phyloP scores from a whole-genome alignment of 2,888 invertebrate species.

The Oscheius myriophilus region DNA sequence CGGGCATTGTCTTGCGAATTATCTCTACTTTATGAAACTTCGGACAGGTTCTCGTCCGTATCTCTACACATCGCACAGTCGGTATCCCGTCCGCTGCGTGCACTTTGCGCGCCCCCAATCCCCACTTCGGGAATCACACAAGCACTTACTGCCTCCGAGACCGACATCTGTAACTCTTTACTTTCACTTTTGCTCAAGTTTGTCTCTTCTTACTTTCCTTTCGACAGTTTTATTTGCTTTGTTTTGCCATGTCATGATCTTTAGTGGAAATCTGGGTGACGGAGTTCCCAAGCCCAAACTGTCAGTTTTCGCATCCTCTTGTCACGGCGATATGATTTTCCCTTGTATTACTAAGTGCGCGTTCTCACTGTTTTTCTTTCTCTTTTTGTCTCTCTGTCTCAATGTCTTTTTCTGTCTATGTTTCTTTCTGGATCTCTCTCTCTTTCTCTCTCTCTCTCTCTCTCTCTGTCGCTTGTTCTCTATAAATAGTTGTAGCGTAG shows the following conservation, averaged over 20 bases:
- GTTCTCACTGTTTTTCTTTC: not conserved
- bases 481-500: too few relatives aligned
- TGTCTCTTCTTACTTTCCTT: not conserved
- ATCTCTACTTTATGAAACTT: conserved; percentile 39
- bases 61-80: conserved; percentile 18
- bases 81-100: conserved; percentile 12
- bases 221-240: not conserved
- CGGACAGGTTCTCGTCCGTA: conserved; percentile 27
- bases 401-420: too few relatives aligned
- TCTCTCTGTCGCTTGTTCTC: too few relatives aligned
- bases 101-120: conserved; percentile 31
- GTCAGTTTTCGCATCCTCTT: too few relatives aligned
- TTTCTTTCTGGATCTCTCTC: too few relatives aligned
- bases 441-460: too few relatives aligned
- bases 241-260: not conserved
- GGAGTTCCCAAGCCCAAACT: too few relatives aligned
- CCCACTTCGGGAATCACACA: conserved; percentile 21
- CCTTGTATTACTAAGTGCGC: too few relatives aligned
- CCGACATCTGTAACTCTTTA: too few relatives aligned
- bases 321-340: too few relatives aligned
- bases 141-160: not conserved
- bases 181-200: not conserved
- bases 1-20: conserved; percentile 28
- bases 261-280: too few relatives aligned
- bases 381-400: conserved; percentile 5